These are phyloP conservation scores for Procambarus virginalis DNA, from an alignment of 1,140 invertebrate species.

Conservation along the genomic window DNA sequence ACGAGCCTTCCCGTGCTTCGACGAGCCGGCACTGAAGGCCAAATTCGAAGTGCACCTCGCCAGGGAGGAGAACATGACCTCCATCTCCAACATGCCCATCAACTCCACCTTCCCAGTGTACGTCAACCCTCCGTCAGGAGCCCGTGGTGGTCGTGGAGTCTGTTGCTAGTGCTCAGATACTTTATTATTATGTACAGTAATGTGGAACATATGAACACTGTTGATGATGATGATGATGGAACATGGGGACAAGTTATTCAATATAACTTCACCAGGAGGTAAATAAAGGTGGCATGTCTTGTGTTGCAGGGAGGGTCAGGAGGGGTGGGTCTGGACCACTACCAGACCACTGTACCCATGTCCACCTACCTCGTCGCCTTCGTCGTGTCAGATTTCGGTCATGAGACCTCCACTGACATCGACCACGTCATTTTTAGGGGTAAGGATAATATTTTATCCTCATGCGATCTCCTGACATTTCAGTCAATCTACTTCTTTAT, in stretches of 20 bases:
- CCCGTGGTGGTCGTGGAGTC: too few relatives aligned
- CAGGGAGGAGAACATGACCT: slow-evolving; percentile 2
- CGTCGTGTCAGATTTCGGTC: slow-evolving; percentile 76
- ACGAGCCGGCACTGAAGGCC: slow-evolving; percentile 26
- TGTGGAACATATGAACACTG: too few relatives aligned
- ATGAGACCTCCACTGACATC: slow-evolving; percentile 75
- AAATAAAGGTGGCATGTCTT: background rate
- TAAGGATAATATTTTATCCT: background rate
- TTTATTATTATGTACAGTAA: too few relatives aligned
- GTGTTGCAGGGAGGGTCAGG: slow-evolving; percentile 75
- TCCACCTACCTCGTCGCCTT: slow-evolving; percentile 89
- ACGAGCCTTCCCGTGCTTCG: slow-evolving; percentile 35
- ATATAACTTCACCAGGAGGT: too few relatives aligned
- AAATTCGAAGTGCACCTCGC: slow-evolving; percentile 24
- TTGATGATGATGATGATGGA: too few relatives aligned
- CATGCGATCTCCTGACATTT: too few relatives aligned
- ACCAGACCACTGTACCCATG: slow-evolving; percentile 83
- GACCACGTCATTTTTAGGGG: slow-evolving; percentile 48
- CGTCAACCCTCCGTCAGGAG: background rate
- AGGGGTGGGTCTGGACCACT: slow-evolving; percentile 84
- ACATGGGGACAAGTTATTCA: too few relatives aligned
- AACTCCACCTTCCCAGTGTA: background rate
- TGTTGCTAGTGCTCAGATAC: too few relatives aligned
- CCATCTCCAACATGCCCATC: slow-evolving; percentile 34
- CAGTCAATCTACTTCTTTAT: too few relatives aligned